phyloP scores from a whole-genome alignment of 2,888 invertebrate species.

The Stegana nigrithorax region DNA sequence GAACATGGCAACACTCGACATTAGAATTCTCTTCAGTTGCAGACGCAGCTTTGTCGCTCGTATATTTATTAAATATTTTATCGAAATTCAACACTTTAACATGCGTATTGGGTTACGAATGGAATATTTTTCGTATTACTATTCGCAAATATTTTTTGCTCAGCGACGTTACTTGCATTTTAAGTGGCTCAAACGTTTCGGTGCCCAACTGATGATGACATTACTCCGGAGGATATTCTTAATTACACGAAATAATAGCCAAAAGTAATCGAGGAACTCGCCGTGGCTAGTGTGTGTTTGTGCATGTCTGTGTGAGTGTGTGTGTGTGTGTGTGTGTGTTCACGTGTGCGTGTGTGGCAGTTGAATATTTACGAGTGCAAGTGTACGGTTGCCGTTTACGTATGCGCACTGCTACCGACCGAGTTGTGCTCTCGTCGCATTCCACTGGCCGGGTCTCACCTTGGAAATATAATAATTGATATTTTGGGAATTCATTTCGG shows the following conservation, averaged over 20 bases:
- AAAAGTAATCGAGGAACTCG: not conserved
- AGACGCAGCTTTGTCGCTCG: no score
- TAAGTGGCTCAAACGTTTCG: conserved; percentile 33
- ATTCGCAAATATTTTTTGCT: conserved; percentile 47
- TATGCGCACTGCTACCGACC: no score
- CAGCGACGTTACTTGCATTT: conserved; percentile 55
- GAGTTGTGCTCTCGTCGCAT: no score
- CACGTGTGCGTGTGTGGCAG: not conserved
- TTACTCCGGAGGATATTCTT: conserved; percentile 34
- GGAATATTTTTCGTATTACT: conserved; percentile 23
- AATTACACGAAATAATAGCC: conserved; percentile 44
- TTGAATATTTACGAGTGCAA: no score
- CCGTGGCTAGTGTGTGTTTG: not conserved
- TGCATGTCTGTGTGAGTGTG: not conserved
- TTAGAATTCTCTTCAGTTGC: no score
- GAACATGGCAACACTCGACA: no score
- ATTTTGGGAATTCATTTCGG: conserved; percentile 43
- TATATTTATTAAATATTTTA: conserved; percentile 61
- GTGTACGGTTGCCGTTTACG: no score
- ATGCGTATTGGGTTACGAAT: conserved; percentile 50
- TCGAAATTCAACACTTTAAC: conserved; percentile 54
- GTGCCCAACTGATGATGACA: not conserved
- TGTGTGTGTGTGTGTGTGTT: not conserved
- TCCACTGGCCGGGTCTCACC: not conserved
- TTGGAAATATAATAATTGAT: conserved; percentile 45